Evolutionary conservation across 2,797 vertebrate species (phyloP).

Genomic region (Mastacembelus armatus): DNA sequence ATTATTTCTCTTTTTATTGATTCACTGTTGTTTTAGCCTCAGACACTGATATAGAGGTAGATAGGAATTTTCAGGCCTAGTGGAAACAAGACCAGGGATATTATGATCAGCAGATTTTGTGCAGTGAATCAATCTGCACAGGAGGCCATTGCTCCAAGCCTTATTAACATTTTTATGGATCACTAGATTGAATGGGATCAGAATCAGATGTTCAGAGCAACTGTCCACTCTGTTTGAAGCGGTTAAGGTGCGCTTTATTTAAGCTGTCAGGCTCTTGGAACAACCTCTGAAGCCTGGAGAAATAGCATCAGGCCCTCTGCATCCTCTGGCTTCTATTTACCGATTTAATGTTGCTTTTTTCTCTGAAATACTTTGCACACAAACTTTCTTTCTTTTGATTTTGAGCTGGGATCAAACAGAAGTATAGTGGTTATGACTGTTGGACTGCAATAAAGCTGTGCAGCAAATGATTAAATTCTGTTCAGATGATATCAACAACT

Average conservation of each 20-base stretch:
- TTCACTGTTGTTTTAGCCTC: background rate
- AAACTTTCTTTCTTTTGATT: slow-evolving; percentile 16
- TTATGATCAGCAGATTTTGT: too few species aligned
- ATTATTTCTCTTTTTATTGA: background rate
- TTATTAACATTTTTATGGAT: slow-evolving; percentile 72
- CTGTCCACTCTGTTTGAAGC: slow-evolving; percentile 46
- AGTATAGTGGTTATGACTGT: slow-evolving; percentile 26
- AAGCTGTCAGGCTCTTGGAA: slow-evolving; percentile 60
- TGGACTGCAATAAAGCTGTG: slow-evolving; percentile 23
- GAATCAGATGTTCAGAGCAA: slow-evolving; percentile 66
- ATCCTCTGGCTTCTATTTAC: slow-evolving; percentile 52
- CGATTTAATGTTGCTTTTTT: slow-evolving; percentile 36
- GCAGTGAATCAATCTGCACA: slow-evolving; percentile 55
- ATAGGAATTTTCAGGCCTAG: slow-evolving; percentile 14
- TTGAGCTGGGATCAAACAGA: slow-evolving; percentile 40
- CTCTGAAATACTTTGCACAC: slow-evolving; percentile 42
- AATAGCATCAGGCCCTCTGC: slow-evolving; percentile 14
- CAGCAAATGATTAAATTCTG: slow-evolving; percentile 31
- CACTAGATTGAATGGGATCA: slow-evolving; percentile 51
- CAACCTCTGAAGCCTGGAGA: slow-evolving; percentile 51
- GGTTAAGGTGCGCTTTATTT: slow-evolving; percentile 64
- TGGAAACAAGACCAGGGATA: slow-evolving; percentile 29
- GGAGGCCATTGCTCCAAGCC: slow-evolving; percentile 69
- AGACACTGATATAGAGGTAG: background rate
- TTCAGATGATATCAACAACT: slow-evolving; percentile 36